These are phyloP conservation scores for Aphelinus certus DNA, from an alignment of 1,140 invertebrate genomes.

Conservation along the genomic window DNA sequence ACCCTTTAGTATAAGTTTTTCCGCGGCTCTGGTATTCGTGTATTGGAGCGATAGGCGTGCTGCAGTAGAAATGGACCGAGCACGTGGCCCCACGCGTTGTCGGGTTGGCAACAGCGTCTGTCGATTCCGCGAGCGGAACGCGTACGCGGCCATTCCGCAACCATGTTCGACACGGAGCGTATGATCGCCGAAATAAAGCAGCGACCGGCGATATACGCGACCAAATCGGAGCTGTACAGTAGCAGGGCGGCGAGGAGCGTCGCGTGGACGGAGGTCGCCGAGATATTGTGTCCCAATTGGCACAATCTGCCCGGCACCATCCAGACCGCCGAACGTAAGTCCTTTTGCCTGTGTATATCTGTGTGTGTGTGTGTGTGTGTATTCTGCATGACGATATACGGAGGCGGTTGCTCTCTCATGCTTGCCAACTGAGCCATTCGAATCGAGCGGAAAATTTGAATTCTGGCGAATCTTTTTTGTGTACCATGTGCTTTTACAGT, in stretches of 20 bases:
- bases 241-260: conserved; percentile 57
- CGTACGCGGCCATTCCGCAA: conserved; percentile 2
- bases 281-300: conserved; percentile 58
- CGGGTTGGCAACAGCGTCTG: too few species aligned
- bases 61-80: neutral
- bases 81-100: neutral
- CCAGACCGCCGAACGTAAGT: conserved; percentile 58
- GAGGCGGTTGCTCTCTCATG: too few species aligned
- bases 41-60: neutral
- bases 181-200: conserved; percentile 60
- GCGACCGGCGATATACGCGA: conserved; percentile 59
- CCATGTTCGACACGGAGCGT: conserved; percentile 59
- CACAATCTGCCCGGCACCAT: conserved; percentile 53
- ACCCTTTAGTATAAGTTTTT: too few species aligned
- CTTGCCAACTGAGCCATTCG: too few species aligned
- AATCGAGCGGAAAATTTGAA: too few species aligned
- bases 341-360: too few species aligned
- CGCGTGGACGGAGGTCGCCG: conserved; percentile 60
- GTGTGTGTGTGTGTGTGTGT: too few species aligned
- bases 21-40: too few species aligned
- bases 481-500: conserved; percentile 48
- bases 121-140: too few species aligned
- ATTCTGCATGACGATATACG: too few species aligned
- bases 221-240: conserved; percentile 56
- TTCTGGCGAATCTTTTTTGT: too few species aligned